These are phyloP conservation scores for Eupithecia tripunctaria DNA, from an alignment of 2,888 invertebrate genomes.

Conservation along the genomic window DNA sequence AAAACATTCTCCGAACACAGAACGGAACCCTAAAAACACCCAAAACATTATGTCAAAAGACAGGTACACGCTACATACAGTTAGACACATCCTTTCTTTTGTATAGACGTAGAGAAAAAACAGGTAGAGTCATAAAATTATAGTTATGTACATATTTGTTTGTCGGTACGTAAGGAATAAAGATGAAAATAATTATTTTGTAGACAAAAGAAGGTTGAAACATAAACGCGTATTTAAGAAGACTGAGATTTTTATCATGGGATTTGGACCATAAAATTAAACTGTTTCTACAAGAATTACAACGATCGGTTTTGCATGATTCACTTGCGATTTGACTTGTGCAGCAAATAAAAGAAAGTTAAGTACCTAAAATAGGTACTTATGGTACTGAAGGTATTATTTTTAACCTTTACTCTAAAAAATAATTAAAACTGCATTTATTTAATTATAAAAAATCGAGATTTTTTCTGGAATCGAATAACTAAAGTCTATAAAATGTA, in stretches of 20 bases:
- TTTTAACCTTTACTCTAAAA: too few relatives aligned
- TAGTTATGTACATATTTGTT: neutral
- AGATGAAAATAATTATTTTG: neutral
- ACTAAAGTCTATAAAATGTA: too few relatives aligned
- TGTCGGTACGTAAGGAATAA: neutral
- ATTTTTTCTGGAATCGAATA: too few relatives aligned
- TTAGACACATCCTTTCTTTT: slow-evolving; percentile 26
- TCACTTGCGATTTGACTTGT: neutral
- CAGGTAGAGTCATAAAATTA: slow-evolving; percentile 27
- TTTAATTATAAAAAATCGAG: too few relatives aligned
- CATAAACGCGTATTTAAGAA: neutral
- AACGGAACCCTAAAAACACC: slow-evolving; percentile 21
- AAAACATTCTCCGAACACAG: neutral
- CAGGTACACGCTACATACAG: slow-evolving; percentile 37
- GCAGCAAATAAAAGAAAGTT: too few relatives aligned
- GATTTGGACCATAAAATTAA: neutral
- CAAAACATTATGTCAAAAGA: slow-evolving; percentile 27
- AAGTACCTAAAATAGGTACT: too few relatives aligned
- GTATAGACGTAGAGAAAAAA: slow-evolving; percentile 10
- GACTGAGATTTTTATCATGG: neutral
- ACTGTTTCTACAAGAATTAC: neutral
- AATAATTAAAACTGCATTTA: too few relatives aligned
- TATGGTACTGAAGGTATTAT: too few relatives aligned
- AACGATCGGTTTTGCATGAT: neutral
- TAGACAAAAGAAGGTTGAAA: neutral